Evolutionary conservation across 2,797 vertebrate genomes (phyloP), one percentile per base, ranked within the genome.

Genomic region (Poecilia velifera): DNA sequence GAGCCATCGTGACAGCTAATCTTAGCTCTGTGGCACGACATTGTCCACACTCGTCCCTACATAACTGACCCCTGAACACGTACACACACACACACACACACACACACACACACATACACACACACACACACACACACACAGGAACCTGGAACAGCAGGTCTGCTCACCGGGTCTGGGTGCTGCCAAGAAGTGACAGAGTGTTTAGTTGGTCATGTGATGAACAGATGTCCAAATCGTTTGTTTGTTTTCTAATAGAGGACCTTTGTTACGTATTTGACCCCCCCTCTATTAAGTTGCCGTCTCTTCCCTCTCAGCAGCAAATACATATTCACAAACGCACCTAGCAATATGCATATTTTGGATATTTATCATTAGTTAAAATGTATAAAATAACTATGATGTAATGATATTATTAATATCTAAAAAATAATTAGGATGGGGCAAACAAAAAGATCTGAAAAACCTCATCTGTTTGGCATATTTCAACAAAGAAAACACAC

Each of bases 1-100:
- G 80, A 79, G 86, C 66, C 84, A 57, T 76, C 74, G 51, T 76
- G 20, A 36, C 83, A 62, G 55, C 83, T 90, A 92, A 86, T 82
- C 66, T 87, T 84, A 87, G 82, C 71, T 73, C 53, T 73, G 34
- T 82, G 78, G 85, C 79, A 83, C 45, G 3, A 46, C 62, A 76
- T 72, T 74, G 57, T 76, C 64, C 82, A 71, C 70, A 72, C 55
- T 55, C 34, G 31, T 76, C 55, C 25, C 41, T 53, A 18, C 53
- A 82, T 77, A 84, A 79, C 79, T 82, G 86, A 74, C 66, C 59
- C 22, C 22, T 31, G 12, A 3, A 75, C 74, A 83, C 22, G 64
- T 39, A 79, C 31, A 83, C 36, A 59, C 45, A 76, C 41, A 77
- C 47, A 53, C 59, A 75, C 73, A 82, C 31, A 53, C 43, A 72